Base-by-base conservation (phyloP, 2,797 vertebrate genomes). In the Malurus leucopterus region DNA sequence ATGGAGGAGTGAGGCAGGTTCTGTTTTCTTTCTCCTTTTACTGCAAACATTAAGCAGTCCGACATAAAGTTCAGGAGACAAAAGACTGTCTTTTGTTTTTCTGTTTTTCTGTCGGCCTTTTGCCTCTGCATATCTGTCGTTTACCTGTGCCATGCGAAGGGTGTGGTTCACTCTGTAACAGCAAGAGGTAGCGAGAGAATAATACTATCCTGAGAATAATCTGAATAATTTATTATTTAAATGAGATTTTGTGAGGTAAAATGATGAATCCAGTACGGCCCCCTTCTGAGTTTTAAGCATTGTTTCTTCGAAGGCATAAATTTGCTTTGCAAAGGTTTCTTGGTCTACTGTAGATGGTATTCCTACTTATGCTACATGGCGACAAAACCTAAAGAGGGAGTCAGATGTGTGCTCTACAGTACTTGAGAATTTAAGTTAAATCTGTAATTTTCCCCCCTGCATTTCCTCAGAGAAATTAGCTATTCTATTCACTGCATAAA, bases 401-500 rank as follows among this genome's bases (percentile, higher is more conserved):
- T 98, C 96, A 97, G 97, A 98, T 97, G 95, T 96, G 96, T 92
- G 94, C 90, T 93, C 96, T 96, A 96, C 93, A 96, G 94, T 97
- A 98, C 98, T 98, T 95, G 96, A 98, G 97, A 98, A 98, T 98
- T 98, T 97, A 97, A 98, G 98, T 97, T 97, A 98, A 98, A 98
- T 98, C 98, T 98, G 97, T 98, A 97, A 98, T 98, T 98, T 98
- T 69, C 83, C 96, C 97, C 97, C 97, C 96, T 95, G 95, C 97
- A 98, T 97, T 98, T 98, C 98, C 98, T 98, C 97, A 97, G 98
- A 99, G 98, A 99, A 98, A 99, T 99, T 98, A 99, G 98, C 97
- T 98, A 98, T 98, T 99, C 98, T 97, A 97, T 98, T 98, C 98
- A 96, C 98, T 98, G 98, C 98, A 99, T 99, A 99, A 97, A 99